These are phyloP conservation scores for Mobula birostris DNA, from an alignment of 2,113 vertebrate genomes.

Conservation along the genomic window DNA sequence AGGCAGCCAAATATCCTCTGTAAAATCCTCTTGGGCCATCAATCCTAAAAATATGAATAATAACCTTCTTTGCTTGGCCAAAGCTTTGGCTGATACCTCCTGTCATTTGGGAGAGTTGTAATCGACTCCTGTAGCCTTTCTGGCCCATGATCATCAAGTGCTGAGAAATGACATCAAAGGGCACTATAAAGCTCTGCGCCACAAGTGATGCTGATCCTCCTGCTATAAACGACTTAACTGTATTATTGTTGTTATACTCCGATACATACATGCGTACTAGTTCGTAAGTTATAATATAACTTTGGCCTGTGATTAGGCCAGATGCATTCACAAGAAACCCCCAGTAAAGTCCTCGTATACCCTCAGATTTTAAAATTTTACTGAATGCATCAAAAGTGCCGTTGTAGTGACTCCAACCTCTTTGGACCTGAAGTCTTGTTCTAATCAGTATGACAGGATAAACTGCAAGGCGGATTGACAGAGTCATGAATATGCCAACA, in stretches of 20 bases:
- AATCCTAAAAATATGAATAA: constrained; percentile 22
- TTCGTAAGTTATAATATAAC: constrained; percentile 35
- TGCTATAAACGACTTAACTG: neutral
- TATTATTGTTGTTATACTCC: constrained; percentile 1
- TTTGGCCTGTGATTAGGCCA: constrained; percentile 26
- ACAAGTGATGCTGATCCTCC: constrained; percentile 10
- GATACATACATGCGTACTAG: constrained; percentile 17
- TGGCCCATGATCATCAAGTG: constrained; percentile 34
- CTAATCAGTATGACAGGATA: constrained; percentile 28
- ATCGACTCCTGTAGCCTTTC: neutral
- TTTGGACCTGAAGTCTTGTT: constrained; percentile 35
- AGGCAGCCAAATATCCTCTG: constrained; percentile 33
- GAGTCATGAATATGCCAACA: constrained; percentile 10
- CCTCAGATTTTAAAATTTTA: constrained; percentile 30
- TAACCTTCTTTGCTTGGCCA: constrained; percentile 6
- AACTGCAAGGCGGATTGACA: neutral
- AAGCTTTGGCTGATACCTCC: neutral
- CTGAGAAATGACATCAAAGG: constrained; percentile 31
- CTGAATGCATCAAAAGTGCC: constrained; percentile 33
- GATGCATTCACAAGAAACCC: constrained; percentile 17
- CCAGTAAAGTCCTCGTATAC: constrained; percentile 33
- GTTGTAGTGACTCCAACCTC: neutral
- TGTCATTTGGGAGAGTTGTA: neutral
- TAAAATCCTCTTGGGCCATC: constrained; percentile 33
- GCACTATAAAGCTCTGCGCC: constrained; percentile 29